phyloP scores from a whole-genome alignment of 1,140 invertebrate genomes.

The Pseudomyrmex gracilis region DNA sequence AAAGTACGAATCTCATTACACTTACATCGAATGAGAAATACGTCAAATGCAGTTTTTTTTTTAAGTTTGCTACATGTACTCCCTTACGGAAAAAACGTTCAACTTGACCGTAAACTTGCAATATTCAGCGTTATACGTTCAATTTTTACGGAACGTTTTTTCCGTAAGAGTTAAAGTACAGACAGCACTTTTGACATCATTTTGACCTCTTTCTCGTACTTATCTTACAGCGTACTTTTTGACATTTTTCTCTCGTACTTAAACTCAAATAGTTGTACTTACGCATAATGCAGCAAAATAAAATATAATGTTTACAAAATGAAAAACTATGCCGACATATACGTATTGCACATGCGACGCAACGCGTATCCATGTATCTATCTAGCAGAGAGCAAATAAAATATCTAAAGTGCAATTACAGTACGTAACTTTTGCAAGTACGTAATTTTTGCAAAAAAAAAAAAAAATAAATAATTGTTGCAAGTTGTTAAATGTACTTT shows the following conservation, averaged over 20 bases:
- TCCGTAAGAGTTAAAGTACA: too few species aligned
- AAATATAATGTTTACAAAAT: too few species aligned
- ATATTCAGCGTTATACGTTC: too few species aligned
- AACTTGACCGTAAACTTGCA: too few species aligned
- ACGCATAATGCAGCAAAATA: neutral
- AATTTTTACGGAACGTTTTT: too few species aligned
- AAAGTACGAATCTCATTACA: slow-evolving; percentile 20
- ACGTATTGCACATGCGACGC: neutral
- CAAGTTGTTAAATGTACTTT: neutral
- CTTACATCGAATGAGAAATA: neutral
- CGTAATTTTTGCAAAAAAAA: neutral
- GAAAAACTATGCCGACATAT: neutral
- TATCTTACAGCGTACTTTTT: neutral
- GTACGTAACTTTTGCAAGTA: too few species aligned
- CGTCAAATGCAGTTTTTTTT: neutral
- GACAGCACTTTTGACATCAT: too few species aligned
- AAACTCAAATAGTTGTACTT: slow-evolving; percentile 19
- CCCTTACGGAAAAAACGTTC: too few species aligned
- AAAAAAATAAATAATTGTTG: neutral
- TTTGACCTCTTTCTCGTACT: too few species aligned
- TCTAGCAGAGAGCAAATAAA: neutral
- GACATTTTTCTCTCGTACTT: slow-evolving; percentile 19
- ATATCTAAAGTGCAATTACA: too few species aligned
- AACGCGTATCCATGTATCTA: too few species aligned
- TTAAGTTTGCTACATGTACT: too few species aligned